Base-by-base conservation (phyloP, 1,140 invertebrate species). In the Drosophila oshimai region DNA sequence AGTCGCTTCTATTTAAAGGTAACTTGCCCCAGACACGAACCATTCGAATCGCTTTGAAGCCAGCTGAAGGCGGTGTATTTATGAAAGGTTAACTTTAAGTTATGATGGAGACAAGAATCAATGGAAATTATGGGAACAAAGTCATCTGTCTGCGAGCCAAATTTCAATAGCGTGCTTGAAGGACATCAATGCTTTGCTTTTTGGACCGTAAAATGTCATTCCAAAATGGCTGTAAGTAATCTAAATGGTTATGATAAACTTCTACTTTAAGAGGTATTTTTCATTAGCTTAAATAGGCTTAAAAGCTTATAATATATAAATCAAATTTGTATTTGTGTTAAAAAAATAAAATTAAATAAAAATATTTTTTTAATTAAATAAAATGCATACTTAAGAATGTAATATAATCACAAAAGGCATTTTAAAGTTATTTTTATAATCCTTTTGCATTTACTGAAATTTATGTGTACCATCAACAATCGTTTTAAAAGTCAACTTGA, bases 1-100 rank as follows among this genome's bases (percentile, higher is more conserved):
- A 41, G 47, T 15, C 51, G 57, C 31, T 62, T 57, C 61, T 49
- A 71, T 83, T 83, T 70, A 83, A 83, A 64, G 50, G 65, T 51
- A 70, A 70, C 41, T 22, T 24, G 42, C 51, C 34, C 18, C 44
- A 42, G 53, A 45, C 67, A 47, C 67, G 64, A 70, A 57, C 42
- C 12, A 10, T 39, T 31, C 20, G n/a, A 49, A 49, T 15, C 33
- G 13, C 13, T 29, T 31, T 28, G 6, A 2, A 34, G 31, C 12
- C 31, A 39, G 15, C 18, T 20, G 10, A n/a, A n/a, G n/a, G 17
- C 24, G 17, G 20, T 13, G 26, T 26, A 37, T 39, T 39, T 49
- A 18, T 20, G 29, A 24, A 31, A 28, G 37, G 34, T 24, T 15
- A 20, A 22, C 60, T 64, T 64, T 64, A 65, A 65, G 34, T 64